A percentile compares a stretch with the other conserved stretches of the same genome.
Evolutionary conservation across 2,797 vertebrate species (phyloP).

Genomic region (Hypotaenidia philippensis): DNA sequence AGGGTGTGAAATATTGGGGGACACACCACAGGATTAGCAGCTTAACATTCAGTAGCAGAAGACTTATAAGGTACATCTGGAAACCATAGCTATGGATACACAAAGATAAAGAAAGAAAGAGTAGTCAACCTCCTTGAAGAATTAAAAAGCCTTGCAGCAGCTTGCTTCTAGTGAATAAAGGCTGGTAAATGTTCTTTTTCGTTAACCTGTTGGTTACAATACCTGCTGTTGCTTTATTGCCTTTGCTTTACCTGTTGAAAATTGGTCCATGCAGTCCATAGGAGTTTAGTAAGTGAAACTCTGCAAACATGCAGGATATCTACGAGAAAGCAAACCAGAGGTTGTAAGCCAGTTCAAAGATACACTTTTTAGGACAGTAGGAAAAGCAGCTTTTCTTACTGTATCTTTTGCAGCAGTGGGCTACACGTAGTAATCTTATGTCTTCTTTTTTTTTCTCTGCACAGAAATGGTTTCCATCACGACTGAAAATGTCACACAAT

Average conservation of each 20-base stretch:
- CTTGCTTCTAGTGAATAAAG: background rate
- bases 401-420: background rate
- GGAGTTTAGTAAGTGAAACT: background rate
- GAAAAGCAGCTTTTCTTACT: background rate
- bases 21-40: background rate
- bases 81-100: background rate
- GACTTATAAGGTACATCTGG: background rate
- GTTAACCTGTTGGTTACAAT: background rate
- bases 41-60: background rate
- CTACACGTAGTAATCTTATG: background rate
- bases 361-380: rapidly evolving
- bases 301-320: no score
- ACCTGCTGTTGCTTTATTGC: background rate
- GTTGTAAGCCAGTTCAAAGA: background rate
- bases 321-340: background rate
- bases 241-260: background rate
- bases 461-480: constrained; percentile 57
- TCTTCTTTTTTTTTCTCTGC: constrained; percentile 48
- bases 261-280: background rate
- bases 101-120: background rate
- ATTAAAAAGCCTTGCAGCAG: background rate
- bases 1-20: background rate
- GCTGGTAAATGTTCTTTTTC: background rate
- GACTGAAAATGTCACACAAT: background rate
- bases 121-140: background rate